Evolutionary conservation across 2,888 invertebrate genomes (phyloP).

Genomic region (Hypolimnas misippus): DNA sequence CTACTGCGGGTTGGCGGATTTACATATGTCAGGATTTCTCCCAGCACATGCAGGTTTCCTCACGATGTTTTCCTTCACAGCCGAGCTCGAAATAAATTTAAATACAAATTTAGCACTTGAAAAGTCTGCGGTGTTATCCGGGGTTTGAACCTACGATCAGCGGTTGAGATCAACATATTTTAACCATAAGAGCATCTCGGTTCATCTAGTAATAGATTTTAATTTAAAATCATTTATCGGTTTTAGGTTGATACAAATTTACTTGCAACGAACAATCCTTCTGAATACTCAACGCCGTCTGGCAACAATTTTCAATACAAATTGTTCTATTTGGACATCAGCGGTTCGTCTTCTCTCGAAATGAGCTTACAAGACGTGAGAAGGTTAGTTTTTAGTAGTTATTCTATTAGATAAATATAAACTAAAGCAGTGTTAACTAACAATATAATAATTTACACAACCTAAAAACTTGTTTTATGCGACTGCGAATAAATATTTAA

Average conservation of each 20-base stretch:
- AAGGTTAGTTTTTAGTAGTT: constrained; percentile 73
- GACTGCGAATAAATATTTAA: constrained; percentile 8
- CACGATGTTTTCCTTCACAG: too few species aligned
- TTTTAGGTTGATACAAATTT: constrained; percentile 77
- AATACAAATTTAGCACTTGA: too few species aligned
- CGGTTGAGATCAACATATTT: too few species aligned
- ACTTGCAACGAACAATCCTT: constrained; percentile 76
- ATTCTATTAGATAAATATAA: constrained; percentile 6
- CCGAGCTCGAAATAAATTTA: too few species aligned
- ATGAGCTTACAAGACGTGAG: constrained; percentile 89
- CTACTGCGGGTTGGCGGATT: too few species aligned
- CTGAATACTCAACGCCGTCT: constrained; percentile 77
- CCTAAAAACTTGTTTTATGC: constrained; percentile 40
- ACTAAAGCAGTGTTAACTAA: constrained; percentile 21
- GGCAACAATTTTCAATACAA: constrained; percentile 91
- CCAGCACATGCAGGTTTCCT: too few species aligned
- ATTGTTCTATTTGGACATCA: constrained; percentile 89
- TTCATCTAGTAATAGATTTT: too few species aligned
- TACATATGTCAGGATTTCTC: too few species aligned
- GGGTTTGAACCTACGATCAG: too few species aligned
- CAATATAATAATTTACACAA: constrained; percentile 40
- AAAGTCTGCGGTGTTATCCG: too few species aligned
- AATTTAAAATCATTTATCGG: neutral
- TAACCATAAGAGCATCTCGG: too few species aligned
- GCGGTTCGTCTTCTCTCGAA: constrained; percentile 88